Percentiles rank a stretch among this genome's conserved stretches.
These are phyloP conservation scores for Gallinago undulata DNA, from an alignment of 2,113 vertebrate species.

Conservation along the genomic window DNA sequence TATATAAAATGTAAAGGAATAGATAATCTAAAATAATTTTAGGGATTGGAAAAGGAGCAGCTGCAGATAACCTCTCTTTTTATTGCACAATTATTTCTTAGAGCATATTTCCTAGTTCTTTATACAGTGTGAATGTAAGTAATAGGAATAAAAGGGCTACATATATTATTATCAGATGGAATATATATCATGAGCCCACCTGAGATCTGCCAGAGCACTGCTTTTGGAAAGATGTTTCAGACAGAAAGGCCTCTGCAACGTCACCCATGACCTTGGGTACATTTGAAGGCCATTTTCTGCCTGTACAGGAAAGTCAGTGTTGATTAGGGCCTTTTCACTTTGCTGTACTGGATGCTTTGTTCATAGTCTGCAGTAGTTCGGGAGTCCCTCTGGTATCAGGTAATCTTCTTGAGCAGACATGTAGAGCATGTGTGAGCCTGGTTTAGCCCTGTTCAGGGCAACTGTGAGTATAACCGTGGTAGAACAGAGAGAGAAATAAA, in stretches of 20 bases:
- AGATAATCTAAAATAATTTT: not conserved
- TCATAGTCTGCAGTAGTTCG: not conserved
- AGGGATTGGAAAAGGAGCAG: not conserved
- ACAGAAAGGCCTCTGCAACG: not conserved
- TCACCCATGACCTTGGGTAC: not conserved
- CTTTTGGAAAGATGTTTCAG: not conserved
- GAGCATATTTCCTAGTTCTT: not conserved
- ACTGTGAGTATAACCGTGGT: accelerated
- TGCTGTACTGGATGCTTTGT: not conserved
- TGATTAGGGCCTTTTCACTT: not conserved
- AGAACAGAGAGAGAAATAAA: not conserved
- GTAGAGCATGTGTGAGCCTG: not conserved
- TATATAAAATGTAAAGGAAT: not conserved
- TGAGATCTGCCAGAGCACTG: not conserved
- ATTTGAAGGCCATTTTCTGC: not conserved
- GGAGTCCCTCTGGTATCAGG: not conserved
- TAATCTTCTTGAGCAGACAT: not conserved
- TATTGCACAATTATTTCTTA: not conserved
- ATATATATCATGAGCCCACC: not conserved
- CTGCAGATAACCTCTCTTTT: not conserved
- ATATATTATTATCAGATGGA: not conserved
- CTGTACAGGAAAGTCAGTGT: not conserved
- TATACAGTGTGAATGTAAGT: not conserved
- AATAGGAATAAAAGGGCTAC: not conserved
- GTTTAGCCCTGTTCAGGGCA: not conserved